A percentile compares a stretch with the other conserved stretches of the same genome.
Conservation (phyloP, 2,113 vertebrate genomes). For the Chlamydotis undulata region DNA sequence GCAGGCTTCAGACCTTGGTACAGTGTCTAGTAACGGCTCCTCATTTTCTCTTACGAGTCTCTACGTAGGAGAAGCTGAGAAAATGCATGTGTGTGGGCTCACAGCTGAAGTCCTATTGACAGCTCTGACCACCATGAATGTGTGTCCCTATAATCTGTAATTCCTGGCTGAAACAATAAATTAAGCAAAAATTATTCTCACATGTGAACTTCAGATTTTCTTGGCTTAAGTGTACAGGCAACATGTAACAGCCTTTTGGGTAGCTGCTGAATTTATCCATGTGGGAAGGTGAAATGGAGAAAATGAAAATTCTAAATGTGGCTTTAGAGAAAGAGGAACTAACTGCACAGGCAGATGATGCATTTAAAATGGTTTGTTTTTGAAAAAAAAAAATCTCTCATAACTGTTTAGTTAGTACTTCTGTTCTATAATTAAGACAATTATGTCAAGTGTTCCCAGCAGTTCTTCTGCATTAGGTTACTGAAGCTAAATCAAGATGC, state of each 20-base stretch:
- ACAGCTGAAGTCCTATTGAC: neutral
- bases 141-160: neutral
- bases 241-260: neutral
- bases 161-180: neutral
- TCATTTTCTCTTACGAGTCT: neutral
- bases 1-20: neutral
- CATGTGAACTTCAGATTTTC: neutral
- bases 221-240: neutral
- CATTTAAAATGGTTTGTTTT: neutral
- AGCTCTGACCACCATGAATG: neutral
- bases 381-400: neutral
- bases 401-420: neutral
- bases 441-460: neutral
- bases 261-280: neutral
- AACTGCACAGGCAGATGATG: neutral
- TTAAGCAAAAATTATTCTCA: neutral
- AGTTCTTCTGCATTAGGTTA: neutral
- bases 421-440: neutral
- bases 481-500: neutral
- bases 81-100: neutral
- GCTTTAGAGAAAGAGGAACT: neutral
- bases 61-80: neutral
- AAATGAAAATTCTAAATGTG: neutral
- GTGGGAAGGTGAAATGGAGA: neutral
- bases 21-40: neutral